Evolutionary conservation across 2,888 invertebrate species (phyloP).

Genomic region (Teleogryllus oceanicus): DNA sequence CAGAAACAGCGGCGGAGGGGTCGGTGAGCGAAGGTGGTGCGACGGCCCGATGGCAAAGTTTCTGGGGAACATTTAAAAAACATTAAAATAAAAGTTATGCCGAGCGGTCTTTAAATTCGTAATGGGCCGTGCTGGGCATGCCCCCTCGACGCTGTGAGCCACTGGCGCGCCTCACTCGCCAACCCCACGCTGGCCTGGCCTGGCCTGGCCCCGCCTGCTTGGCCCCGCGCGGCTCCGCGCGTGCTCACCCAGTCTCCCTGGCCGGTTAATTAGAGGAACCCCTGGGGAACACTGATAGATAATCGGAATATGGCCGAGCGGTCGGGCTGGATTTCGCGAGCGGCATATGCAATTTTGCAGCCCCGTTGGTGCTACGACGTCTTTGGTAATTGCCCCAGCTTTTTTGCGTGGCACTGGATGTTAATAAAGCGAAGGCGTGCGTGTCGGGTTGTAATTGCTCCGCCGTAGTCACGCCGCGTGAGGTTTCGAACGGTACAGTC

Average conservation of each 20-base stretch:
- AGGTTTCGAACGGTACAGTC: too few relatives aligned
- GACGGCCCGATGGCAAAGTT: neutral
- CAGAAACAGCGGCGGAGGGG: neutral
- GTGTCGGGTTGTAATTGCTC: too few relatives aligned
- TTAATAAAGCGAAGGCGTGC: too few relatives aligned
- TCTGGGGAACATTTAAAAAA: constrained; percentile 18
- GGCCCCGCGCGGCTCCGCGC: neutral
- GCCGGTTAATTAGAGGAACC: constrained; percentile 9
- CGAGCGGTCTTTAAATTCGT: neutral
- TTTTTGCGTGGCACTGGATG: neutral
- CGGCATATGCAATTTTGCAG: neutral
- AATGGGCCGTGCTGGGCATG: neutral
- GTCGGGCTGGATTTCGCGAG: neutral
- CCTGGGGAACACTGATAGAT: neutral
- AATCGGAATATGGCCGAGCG: neutral
- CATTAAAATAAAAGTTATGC: constrained; percentile 18
- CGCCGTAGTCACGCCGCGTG: too few relatives aligned
- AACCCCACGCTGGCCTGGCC: too few relatives aligned
- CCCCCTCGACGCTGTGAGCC: neutral
- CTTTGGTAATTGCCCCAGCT: neutral
- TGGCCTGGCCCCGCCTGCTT: neutral
- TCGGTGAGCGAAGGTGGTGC: neutral
- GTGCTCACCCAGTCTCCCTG: neutral
- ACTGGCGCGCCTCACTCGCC: too few relatives aligned
- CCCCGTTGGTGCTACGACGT: neutral